Percentiles rank a stretch among this genome's conserved stretches.
Conservation (phyloP, 2,113 vertebrate species). For the Anguilla rostrata region DNA sequence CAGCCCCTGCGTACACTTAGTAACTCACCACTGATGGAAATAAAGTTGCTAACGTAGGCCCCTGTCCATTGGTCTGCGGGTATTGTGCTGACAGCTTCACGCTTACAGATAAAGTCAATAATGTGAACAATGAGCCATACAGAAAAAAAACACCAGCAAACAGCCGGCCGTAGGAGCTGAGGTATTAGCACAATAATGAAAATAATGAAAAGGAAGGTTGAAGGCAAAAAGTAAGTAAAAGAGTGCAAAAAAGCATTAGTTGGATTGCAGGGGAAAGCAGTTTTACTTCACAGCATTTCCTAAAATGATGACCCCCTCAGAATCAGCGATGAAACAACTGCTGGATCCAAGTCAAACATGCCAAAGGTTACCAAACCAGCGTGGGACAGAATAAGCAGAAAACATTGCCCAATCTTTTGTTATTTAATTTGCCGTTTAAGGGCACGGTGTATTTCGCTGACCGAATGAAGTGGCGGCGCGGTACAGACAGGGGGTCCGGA, state of each 20-base stretch:
- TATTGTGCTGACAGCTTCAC: background rate
- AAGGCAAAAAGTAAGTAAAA: background rate
- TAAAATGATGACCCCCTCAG: background rate
- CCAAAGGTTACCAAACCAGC: constrained; percentile 10
- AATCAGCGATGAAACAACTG: background rate
- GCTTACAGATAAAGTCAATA: background rate
- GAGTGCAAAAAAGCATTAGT: background rate
- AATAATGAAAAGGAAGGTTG: background rate
- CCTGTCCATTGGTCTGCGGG: background rate
- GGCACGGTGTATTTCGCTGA: background rate
- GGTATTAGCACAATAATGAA: background rate
- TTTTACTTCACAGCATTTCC: background rate
- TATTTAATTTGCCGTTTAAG: background rate
- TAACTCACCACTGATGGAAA: background rate
- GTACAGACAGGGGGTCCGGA: background rate
- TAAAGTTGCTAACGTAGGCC: background rate
- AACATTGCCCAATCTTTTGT: background rate
- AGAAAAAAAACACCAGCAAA: background rate
- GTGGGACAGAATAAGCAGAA: background rate
- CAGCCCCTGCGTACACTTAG: background rate
- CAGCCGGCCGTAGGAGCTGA: background rate
- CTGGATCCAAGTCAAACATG: background rate
- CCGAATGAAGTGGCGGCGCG: background rate
- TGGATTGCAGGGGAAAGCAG: background rate
- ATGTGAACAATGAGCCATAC: background rate